These are phyloP conservation scores for Cyanoramphus novaezelandiae DNA, from an alignment of 2,113 vertebrate genomes.

Conservation along the genomic window DNA sequence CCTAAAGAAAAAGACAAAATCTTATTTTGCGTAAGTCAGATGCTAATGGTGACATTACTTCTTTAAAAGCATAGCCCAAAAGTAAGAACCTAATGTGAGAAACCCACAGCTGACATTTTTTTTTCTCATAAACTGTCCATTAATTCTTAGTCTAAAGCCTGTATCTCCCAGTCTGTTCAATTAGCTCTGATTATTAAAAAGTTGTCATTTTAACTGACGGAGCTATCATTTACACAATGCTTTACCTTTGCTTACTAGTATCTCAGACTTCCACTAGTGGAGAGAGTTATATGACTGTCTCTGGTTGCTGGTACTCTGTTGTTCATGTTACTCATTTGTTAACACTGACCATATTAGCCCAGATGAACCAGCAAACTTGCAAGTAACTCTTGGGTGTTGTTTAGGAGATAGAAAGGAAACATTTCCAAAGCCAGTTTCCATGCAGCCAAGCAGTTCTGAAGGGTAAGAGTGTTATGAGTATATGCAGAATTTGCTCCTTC, in stretches of 20 bases:
- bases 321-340: neutral
- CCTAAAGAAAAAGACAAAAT: neutral
- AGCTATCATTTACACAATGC: neutral
- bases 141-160: neutral
- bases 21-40: neutral
- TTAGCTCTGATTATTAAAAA: neutral
- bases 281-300: neutral
- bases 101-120: neutral
- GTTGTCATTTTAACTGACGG: neutral
- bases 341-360: neutral
- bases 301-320: neutral
- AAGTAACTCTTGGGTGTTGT: neutral
- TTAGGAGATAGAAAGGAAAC: neutral
- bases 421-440: neutral
- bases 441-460: neutral
- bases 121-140: accelerated
- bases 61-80: neutral
- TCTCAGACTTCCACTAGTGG: neutral
- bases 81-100: accelerated
- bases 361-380: neutral
- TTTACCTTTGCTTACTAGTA: neutral
- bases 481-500: neutral
- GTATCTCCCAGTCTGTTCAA: neutral
- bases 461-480: neutral
- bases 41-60: neutral